phyloP scores from a whole-genome alignment of 2,113 vertebrate species.

The Pangasianodon hypophthalmus region DNA sequence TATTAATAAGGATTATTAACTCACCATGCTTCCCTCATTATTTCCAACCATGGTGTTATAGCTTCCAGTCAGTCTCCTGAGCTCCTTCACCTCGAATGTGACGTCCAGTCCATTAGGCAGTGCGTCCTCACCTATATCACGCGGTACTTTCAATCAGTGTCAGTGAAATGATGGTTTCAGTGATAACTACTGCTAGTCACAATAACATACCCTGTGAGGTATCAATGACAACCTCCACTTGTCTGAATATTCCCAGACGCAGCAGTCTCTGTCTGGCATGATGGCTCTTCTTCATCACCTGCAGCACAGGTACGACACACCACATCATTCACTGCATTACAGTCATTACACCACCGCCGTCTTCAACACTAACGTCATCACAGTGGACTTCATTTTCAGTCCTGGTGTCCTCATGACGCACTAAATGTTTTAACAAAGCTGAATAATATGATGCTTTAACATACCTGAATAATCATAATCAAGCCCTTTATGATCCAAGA shows the following conservation, averaged over 20 bases:
- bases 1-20: conserved; percentile 24
- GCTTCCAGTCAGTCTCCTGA: conserved; percentile 89
- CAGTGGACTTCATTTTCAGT: not conserved
- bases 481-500: not conserved
- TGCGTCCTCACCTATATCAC: conserved; percentile 81
- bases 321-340: not conserved
- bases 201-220: conserved; percentile 81
- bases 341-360: not conserved
- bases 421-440: not conserved
- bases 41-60: conserved; percentile 99
- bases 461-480: not conserved
- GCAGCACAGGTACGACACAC: conserved; percentile 12
- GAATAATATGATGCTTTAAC: not conserved
- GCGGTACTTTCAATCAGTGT: not conserved
- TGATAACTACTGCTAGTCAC: not conserved
- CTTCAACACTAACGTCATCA: not conserved
- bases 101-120: conserved; percentile 94
- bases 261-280: conserved; percentile 91
- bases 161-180: not conserved
- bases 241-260: conserved; percentile 91
- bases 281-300: conserved; percentile 95
- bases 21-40: conserved; percentile 98
- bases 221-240: conserved; percentile 94
- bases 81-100: conserved; percentile 91
- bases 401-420: not conserved